phyloP scores from a whole-genome alignment of 2,113 vertebrate species.

The Cyanoderma ruficeps region DNA sequence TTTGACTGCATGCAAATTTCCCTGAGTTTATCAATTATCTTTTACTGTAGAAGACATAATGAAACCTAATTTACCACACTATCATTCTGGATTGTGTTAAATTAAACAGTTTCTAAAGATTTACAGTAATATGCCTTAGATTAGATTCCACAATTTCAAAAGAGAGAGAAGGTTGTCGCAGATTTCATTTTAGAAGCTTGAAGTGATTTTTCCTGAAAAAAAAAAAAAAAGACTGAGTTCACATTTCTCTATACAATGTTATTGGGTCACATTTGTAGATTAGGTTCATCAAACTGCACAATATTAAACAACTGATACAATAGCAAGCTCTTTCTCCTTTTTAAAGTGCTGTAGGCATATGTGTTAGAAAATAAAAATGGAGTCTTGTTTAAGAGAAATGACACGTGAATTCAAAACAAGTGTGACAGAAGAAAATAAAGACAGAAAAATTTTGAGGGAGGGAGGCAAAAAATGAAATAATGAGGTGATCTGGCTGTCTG shows the following conservation, averaged over 20 bases:
- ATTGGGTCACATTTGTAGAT: neutral
- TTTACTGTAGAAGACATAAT: neutral
- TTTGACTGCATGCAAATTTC: neutral
- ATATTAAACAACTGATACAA: neutral
- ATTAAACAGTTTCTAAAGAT: neutral
- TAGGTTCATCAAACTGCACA: neutral
- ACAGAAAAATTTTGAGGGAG: neutral
- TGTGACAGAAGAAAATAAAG: neutral
- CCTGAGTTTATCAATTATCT: neutral
- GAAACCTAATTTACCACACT: neutral
- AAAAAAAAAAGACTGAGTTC: neutral
- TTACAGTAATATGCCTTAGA: neutral
- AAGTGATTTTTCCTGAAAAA: neutral
- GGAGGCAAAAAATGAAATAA: neutral
- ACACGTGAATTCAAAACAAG: neutral
- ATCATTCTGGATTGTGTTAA: neutral
- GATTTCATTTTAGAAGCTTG: neutral
- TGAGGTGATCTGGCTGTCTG: neutral
- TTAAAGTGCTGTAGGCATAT: neutral
- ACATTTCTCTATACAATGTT: neutral
- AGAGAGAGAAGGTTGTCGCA: neutral
- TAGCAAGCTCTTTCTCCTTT: neutral
- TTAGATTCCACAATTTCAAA: neutral
- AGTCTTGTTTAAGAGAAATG: neutral
- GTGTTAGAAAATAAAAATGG: neutral